phyloP scores from a whole-genome alignment of 2,888 invertebrate genomes.

The Ectropis crepuscularia region DNA sequence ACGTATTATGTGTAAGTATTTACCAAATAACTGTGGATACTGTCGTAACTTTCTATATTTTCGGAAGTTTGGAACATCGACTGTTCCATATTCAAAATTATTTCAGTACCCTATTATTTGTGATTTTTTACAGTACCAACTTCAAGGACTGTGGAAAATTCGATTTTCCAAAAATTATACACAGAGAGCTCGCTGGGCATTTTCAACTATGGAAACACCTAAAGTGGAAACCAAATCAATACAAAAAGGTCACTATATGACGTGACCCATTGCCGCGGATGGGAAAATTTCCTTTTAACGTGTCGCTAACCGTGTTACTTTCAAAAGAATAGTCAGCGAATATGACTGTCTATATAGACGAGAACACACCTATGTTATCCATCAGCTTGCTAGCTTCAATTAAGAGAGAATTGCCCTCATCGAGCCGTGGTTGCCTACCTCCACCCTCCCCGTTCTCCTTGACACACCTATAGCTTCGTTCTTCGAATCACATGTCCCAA shows the following conservation, averaged over 20 bases:
- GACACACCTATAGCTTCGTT: constrained; percentile 66
- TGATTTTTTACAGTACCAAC: constrained; percentile 26
- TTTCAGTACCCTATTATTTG: constrained; percentile 5
- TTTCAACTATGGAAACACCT: constrained; percentile 85
- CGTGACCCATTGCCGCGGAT: constrained; percentile 87
- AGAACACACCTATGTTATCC: constrained; percentile 7
- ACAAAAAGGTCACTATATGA: constrained; percentile 90
- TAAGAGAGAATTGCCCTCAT: constrained; percentile 68
- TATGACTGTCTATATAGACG: constrained; percentile 45
- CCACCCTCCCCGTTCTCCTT: constrained; percentile 63
- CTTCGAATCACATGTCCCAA: constrained; percentile 64
- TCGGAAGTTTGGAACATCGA: constrained; percentile 64
- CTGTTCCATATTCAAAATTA: constrained; percentile 9
- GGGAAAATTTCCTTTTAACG: constrained; percentile 63
- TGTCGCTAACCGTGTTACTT: constrained; percentile 63
- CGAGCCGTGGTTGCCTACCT: constrained; percentile 84
- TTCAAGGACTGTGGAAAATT: constrained; percentile 48
- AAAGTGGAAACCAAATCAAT: constrained; percentile 94
- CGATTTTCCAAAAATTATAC: constrained; percentile 66
- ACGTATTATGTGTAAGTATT: constrained; percentile 78
- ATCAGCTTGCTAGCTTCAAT: constrained; percentile 74
- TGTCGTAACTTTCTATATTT: constrained; percentile 71
- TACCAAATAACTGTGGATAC: constrained; percentile 73
- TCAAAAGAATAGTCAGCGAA: constrained; percentile 56
- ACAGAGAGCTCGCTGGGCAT: constrained; percentile 70